Evolutionary conservation across 2,797 vertebrate species (phyloP).

Genomic region (Sphenopsis melanotis): DNA sequence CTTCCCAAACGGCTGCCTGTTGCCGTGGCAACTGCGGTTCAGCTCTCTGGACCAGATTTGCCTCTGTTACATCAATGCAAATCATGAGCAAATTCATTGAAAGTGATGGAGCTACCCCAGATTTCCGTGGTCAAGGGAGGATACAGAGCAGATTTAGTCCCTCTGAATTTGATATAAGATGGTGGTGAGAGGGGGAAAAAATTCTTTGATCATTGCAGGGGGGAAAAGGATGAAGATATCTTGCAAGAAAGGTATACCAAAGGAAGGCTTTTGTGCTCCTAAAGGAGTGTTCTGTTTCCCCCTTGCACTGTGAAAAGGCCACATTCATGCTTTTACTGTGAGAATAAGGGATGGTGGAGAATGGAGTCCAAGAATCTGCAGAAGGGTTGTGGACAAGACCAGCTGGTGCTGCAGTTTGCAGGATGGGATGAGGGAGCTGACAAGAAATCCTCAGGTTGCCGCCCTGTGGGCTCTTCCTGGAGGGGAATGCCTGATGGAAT

Average conservation of each 20-base stretch:
- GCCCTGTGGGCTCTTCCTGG: background rate
- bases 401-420: background rate
- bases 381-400: background rate
- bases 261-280: background rate
- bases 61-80: conserved; percentile 21
- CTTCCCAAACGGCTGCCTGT: background rate
- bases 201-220: background rate
- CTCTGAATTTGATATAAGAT: background rate
- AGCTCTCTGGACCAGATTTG: background rate
- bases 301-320: background rate
- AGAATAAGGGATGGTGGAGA: background rate
- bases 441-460: background rate
- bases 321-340: background rate
- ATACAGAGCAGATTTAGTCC: background rate
- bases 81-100: conserved; percentile 1
- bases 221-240: background rate
- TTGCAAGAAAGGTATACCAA: background rate
- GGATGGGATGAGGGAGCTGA: background rate
- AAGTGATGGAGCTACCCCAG: background rate
- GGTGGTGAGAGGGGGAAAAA: background rate
- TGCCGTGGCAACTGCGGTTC: conserved; percentile 28
- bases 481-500: background rate
- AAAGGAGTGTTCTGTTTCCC: background rate
- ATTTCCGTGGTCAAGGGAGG: background rate
- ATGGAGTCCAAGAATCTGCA: background rate